These are phyloP conservation scores for Magallana angulata DNA, from an alignment of 1,140 invertebrate species.

Conservation along the genomic window DNA sequence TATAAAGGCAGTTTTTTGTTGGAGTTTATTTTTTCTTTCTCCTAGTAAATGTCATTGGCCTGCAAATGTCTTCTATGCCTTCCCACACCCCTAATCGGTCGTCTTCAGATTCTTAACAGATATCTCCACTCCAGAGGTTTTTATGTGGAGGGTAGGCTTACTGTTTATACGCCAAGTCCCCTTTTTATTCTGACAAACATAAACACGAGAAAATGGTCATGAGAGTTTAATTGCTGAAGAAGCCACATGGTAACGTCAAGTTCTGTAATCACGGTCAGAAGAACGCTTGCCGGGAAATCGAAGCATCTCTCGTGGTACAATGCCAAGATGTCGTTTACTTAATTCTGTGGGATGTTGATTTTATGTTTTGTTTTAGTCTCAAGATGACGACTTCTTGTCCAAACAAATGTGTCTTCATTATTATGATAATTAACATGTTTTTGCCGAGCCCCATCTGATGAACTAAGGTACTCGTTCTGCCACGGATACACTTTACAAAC, in stretches of 20 bases:
- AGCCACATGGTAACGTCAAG: slow-evolving; percentile 23
- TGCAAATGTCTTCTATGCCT: slow-evolving; percentile 1
- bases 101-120: slow-evolving; percentile 21
- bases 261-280: neutral
- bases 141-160: slow-evolving; percentile 24
- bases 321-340: slow-evolving; percentile 35
- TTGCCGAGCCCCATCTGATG: neutral
- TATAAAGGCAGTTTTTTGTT: neutral
- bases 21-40: neutral
- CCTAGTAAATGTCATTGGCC: neutral
- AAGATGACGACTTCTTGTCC: slow-evolving; percentile 1
- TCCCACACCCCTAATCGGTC: slow-evolving; percentile 12
- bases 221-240: slow-evolving; percentile 31
- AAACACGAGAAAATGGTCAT: slow-evolving; percentile 34
- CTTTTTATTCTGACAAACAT: slow-evolving; percentile 20
- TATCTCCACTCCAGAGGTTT: neutral
- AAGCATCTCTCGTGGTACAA: slow-evolving; percentile 12
- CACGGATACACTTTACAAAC: neutral
- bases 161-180: slow-evolving; percentile 13
- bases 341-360: slow-evolving; percentile 29
- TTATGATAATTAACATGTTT: slow-evolving; percentile 19
- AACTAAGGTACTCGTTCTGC: neutral
- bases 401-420: slow-evolving; percentile 15
- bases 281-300: neutral
- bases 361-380: slow-evolving; percentile 34